These are phyloP conservation scores for Acanthurus leucopareius DNA, from an alignment of 2,797 vertebrate genomes.

Conservation along the genomic window DNA sequence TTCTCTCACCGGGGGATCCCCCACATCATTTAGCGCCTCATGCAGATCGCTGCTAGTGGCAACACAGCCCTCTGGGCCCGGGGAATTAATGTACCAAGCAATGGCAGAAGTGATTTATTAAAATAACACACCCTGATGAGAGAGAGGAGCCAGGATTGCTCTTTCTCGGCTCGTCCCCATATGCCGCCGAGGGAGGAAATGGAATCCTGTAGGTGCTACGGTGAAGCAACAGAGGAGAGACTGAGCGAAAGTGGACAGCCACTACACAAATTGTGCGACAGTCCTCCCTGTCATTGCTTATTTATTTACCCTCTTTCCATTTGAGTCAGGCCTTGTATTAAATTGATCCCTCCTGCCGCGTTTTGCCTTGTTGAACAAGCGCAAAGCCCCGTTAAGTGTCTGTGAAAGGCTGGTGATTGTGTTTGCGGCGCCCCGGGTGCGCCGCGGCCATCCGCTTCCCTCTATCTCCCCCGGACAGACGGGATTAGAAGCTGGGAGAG, in stretches of 20 bases:
- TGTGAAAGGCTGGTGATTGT: slow-evolving; percentile 83
- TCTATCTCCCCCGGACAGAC: slow-evolving; percentile 85
- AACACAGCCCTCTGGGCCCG: slow-evolving; percentile 72
- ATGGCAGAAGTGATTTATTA: slow-evolving; percentile 78
- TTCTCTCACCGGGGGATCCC: slow-evolving; percentile 79
- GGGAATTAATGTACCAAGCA: slow-evolving; percentile 76
- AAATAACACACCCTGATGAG: slow-evolving; percentile 68
- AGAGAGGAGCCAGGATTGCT: slow-evolving; percentile 58
- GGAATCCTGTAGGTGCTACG: slow-evolving; percentile 56
- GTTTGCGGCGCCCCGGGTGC: slow-evolving; percentile 77
- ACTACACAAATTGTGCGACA: slow-evolving; percentile 73
- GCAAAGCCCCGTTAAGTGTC: slow-evolving; percentile 83
- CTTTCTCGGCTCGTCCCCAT: slow-evolving; percentile 57
- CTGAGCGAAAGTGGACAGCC: slow-evolving; percentile 69
- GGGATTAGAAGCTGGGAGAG: slow-evolving; percentile 83
- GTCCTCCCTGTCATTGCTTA: slow-evolving; percentile 79
- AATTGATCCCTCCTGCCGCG: slow-evolving; percentile 82
- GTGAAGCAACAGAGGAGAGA: slow-evolving; percentile 42
- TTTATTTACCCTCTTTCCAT: slow-evolving; percentile 84
- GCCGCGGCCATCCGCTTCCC: slow-evolving; percentile 69
- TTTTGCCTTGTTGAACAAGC: slow-evolving; percentile 85
- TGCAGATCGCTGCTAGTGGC: slow-evolving; percentile 82
- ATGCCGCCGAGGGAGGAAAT: slow-evolving; percentile 58
- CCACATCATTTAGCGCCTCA: slow-evolving; percentile 85
- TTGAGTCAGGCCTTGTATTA: slow-evolving; percentile 79